Evolutionary conservation across 92 coral and sea anemone species (phyloP).

Genomic region (Parazoanthus swiftii): DNA sequence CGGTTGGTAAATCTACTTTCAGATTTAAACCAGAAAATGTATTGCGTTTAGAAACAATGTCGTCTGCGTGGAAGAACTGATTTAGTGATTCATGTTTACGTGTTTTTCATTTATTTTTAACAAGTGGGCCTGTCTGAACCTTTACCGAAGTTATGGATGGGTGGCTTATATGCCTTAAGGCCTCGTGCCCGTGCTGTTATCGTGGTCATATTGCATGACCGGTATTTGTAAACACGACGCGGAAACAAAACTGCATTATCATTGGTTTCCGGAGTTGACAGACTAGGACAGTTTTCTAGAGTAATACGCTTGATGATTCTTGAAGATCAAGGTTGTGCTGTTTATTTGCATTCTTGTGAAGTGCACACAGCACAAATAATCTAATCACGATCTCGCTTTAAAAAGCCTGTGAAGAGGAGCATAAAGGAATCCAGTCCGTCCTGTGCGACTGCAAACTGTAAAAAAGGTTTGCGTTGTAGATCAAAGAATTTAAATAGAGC

Average conservation of each 20-base stretch:
- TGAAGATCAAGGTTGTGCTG: not conserved
- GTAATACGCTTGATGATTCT: not conserved
- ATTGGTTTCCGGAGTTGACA: slow-evolving; percentile 23
- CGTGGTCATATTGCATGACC: slow-evolving; percentile 23
- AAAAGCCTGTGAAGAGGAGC: not conserved
- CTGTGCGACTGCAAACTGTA: not conserved
- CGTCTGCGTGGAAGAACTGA: not conserved
- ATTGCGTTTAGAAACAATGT: not conserved
- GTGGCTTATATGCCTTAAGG: not conserved
- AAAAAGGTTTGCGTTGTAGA: not conserved
- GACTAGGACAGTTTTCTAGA: slow-evolving; percentile 3
- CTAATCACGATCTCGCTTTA: not conserved
- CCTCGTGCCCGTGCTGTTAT: not conserved
- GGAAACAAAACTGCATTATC: not conserved
- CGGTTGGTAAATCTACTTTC: not conserved
- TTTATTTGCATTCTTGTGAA: not conserved
- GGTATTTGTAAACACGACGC: not conserved
- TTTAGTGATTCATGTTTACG: not conserved
- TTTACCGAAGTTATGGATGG: not conserved
- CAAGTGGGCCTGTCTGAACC: too few relatives aligned
- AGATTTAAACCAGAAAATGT: not conserved
- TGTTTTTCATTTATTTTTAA: not conserved
- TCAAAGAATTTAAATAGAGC: not conserved
- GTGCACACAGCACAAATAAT: not conserved
- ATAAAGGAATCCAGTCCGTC: not conserved